Evolutionary conservation across 2,797 vertebrate genomes (phyloP), one percentile per base, ranked within the genome.

Genomic region (Huso huso): DNA sequence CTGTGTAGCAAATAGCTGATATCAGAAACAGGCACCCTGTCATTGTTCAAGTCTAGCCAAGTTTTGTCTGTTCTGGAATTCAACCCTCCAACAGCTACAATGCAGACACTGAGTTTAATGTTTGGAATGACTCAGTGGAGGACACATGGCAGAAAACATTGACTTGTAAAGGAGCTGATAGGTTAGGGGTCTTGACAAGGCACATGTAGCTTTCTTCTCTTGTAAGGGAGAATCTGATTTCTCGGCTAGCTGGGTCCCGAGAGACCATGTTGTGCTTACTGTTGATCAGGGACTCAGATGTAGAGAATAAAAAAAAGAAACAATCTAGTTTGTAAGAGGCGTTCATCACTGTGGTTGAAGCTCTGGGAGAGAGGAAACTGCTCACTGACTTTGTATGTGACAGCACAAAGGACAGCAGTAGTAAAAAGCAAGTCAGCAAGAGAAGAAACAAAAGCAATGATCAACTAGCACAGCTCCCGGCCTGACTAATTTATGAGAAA

Each of bases 401-500:
- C 78, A 83, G 78, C 82, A 87, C 87, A 90, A 91, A 91, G 87
- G 81, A 85, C 85, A 89, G 88, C 84, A 84, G 84, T 83, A 88
- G 85, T 88, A 84, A 84, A 86, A 88, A 86, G 86, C 89, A 80
- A 89, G 87, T 90, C 88, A 90, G 92, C 87, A 88, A 89, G 88
- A 84, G 83, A 73, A 82, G 82, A 91, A 85, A 93, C 91, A 91
- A 92, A 93, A 92, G 91, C 89, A 83, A 81, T 77, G 72, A 91
- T 91, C 88, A 91, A 84, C 91, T 88, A 89, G 92, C 89, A 88
- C 83, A 87, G 88, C 86, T 91, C 85, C 89, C 84, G 86, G 87
- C 87, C 91, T 95, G 91, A 95, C 91, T 97, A 95, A 97, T 98
- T 95, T 93, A 97, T 96, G 92, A 96, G 92, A 83, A 90, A 88